Base-by-base conservation (phyloP, 2,797 vertebrate species). In the Myotis findleyi region DNA sequence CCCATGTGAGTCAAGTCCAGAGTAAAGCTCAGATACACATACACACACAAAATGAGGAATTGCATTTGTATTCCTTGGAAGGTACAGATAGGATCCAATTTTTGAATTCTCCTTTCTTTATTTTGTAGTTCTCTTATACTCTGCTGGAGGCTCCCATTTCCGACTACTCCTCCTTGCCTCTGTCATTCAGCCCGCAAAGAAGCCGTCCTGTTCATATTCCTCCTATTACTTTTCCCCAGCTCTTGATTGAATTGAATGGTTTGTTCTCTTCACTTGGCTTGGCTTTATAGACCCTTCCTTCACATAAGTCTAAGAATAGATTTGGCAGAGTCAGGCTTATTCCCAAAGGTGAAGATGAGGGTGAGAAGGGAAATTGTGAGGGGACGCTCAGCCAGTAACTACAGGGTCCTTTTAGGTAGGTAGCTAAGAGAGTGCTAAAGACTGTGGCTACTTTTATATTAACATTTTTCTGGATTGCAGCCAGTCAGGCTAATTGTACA, bases 391-490 rank as follows among this genome's bases (percentile, higher is more conserved):
- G 51, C 14, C n/a, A 25, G n/a, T 33, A 80, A 23, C n/a, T 21
- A 30, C 11, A 49, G 75, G 20, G 11, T 7, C n/a, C 5, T 66
- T 33, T n/a, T 18, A 17, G 53, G 23, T 3, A 84, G 9, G 23
- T 3, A 84, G 9, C 27, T 80, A 57, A 62, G 14, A 69, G 47
- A 88, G 12, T 20, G 11, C 30, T 44, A 20, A 85, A 53, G 13
- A n/a, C 21, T 21, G 17, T 41, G 41, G 55, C 9, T 71, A 55
- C 3, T 36, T 96, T 64, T n/a, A 3, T 30, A 36, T 53, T 47
- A 89, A 51, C 4, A 51, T 81, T 30, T 73, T 90, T 85, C 53
- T 89, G 36, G 25, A 41, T 71, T 91, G 95, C 64, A 64, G 55
- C 7, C 12, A 68, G 9, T 80, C 53, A 77, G 38, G 30, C n/a